Conservation (phyloP, 2,113 vertebrate genomes). For the Pandion haliaetus region DNA sequence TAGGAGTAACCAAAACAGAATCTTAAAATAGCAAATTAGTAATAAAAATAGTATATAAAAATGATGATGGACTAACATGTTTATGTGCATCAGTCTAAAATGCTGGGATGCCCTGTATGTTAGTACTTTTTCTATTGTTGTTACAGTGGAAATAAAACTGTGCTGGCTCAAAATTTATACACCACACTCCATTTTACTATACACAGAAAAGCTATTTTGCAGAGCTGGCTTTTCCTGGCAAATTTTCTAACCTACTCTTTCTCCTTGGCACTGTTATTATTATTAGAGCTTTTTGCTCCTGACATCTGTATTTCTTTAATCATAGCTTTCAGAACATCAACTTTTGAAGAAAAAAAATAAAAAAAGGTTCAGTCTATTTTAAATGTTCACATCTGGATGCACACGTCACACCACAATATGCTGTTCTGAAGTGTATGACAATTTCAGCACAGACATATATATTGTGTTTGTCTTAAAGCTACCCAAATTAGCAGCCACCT, state of each 20-base stretch:
- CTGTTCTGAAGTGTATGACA: not conserved
- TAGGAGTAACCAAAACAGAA: not conserved
- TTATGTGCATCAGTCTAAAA: not conserved
- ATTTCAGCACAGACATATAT: not conserved
- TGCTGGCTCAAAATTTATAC: not conserved
- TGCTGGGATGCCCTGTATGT: not conserved
- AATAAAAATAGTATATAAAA: not conserved
- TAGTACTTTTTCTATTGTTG: not conserved
- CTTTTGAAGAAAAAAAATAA: not conserved
- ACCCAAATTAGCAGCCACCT: not conserved
- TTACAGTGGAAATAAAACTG: not conserved
- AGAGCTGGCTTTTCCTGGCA: not conserved
- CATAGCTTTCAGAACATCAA: constrained; percentile 12
- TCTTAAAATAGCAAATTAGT: not conserved
- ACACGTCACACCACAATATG: not conserved
- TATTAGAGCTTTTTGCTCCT: not conserved
- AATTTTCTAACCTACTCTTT: not conserved
- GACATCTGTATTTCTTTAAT: constrained; percentile 32
- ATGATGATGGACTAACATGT: not conserved
- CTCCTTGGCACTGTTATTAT: constrained; percentile 5
- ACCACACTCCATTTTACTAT: not conserved
- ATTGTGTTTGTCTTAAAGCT: not conserved
- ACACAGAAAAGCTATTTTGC: not conserved
- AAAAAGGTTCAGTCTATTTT: not conserved
- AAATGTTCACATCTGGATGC: constrained; percentile 45